These are phyloP conservation scores for Paedocypris micromegethes DNA, from an alignment of 2,797 vertebrate genomes.

Conservation along the genomic window DNA sequence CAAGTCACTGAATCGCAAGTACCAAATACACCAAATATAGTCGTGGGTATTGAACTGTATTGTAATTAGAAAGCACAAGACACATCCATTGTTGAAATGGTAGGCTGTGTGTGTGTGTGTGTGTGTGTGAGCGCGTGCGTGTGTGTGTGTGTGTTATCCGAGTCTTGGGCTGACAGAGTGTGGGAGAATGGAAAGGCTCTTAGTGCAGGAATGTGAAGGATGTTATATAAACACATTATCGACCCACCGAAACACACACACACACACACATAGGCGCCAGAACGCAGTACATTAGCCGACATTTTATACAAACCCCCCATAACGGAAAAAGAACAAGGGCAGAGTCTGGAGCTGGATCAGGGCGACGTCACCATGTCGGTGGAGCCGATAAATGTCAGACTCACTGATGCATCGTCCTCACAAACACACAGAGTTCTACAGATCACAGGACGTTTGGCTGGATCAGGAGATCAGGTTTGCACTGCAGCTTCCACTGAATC, in stretches of 20 bases:
- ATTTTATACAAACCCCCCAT: conserved; percentile 48
- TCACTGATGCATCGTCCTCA: background rate
- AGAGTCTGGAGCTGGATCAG: conserved; percentile 37
- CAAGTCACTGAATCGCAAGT: no score
- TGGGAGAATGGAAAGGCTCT: conserved; percentile 52
- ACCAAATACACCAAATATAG: no score
- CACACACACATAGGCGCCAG: conserved; percentile 47
- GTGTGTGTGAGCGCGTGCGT: conserved; percentile 28
- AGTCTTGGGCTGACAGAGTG: conserved; percentile 47
- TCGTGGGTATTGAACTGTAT: background rate
- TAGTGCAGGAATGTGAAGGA: conserved; percentile 52
- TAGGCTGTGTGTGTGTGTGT: conserved; percentile 11
- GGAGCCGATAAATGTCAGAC: conserved; percentile 9
- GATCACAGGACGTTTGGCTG: no score
- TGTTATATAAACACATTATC: conserved; percentile 51
- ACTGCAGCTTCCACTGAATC: background rate
- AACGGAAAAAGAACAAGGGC: conserved; percentile 29
- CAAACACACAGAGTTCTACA: no score
- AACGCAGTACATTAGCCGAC: conserved; percentile 45
- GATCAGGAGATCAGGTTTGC: conserved; percentile 11
- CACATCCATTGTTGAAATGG: no score
- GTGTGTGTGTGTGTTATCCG: conserved; percentile 45
- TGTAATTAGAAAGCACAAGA: background rate
- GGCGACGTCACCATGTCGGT: conserved; percentile 40
- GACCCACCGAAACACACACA: conserved; percentile 34